Evolutionary conservation across 2,888 invertebrate genomes (phyloP), one percentile per base, ranked within the genome.

Genomic region (Eumerus sabulonum): DNA sequence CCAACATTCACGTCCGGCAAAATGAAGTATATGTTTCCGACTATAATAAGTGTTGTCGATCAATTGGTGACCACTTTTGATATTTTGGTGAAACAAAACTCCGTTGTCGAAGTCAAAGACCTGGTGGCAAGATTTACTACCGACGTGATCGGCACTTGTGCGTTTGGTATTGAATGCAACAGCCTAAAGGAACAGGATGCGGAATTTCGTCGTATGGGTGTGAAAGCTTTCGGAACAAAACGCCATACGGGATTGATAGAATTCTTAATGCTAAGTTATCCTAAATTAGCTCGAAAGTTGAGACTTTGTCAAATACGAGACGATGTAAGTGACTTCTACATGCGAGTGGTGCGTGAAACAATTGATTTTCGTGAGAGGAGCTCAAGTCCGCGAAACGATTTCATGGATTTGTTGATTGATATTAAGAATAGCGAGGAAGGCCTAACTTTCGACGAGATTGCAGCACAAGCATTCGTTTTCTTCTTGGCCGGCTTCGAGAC

Each of bases 121-220:
- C 51, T 89, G 1, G 83, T 88, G 42, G 88, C 89, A 0, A 86
- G 89, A 38, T 91, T 88, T 67, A 90, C 91, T 0, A 89, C 90
- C 1, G 91, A 91, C 82, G 90, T 91, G 0, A 90, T 91, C 42
- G 90, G 90, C 4, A 85, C 85, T 0, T 89, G 90, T 82, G 90
- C 89, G 5, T 91, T 90, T 81, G 90, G 90, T 0, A 84, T 90
- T 3, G 88, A 90, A 14, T 88, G 89, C 74, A 89, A 90, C 67
- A 88, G 88, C 16, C 85, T 90, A 45, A 84, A 85, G 5, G 84
- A 50, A 12, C 50, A 19, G 1, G 2, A 50, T 1, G 7, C 9
- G 5, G 1, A 35, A 7, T 50, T 50, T 11, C 50, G 27, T 16
- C 0, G 2, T 27, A 27, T 7, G 27, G 27, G 27, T 4, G 27